phyloP scores from a whole-genome alignment of 2,797 vertebrate species.

The Diglossa cyanea region DNA sequence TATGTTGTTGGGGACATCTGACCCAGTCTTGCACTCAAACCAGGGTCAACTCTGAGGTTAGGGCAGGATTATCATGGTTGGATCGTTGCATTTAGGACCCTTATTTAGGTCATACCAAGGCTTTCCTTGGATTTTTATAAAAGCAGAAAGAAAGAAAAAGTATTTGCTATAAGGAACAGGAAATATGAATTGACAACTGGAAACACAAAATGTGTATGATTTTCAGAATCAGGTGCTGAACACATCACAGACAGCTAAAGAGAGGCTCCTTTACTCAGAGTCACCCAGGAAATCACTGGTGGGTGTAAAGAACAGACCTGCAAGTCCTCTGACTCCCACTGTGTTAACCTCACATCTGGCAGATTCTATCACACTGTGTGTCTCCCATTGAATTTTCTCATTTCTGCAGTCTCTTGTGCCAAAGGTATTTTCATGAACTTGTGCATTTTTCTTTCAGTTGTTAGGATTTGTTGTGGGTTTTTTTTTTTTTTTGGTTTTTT shows the following conservation, averaged over 20 bases:
- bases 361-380: background rate
- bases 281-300: background rate
- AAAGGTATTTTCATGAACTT: conserved; percentile 14
- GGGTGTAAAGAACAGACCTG: background rate
- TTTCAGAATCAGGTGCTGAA: background rate
- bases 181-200: background rate
- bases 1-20: background rate
- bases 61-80: background rate
- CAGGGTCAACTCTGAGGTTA: background rate
- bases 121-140: background rate
- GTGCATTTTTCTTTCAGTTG: background rate
- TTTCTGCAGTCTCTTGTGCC: background rate
- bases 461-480: background rate
- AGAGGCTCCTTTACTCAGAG: background rate
- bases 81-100: background rate
- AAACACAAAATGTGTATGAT: background rate
- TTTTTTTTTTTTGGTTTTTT: background rate
- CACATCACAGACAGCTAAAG: background rate
- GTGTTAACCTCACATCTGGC: background rate
- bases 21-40: background rate
- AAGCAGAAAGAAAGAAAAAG: background rate
- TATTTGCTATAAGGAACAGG: background rate
- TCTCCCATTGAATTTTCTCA: background rate
- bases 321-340: background rate
- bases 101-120: background rate